Evolutionary conservation across 2,888 invertebrate genomes (phyloP).

Genomic region (Tipula lateralis): DNA sequence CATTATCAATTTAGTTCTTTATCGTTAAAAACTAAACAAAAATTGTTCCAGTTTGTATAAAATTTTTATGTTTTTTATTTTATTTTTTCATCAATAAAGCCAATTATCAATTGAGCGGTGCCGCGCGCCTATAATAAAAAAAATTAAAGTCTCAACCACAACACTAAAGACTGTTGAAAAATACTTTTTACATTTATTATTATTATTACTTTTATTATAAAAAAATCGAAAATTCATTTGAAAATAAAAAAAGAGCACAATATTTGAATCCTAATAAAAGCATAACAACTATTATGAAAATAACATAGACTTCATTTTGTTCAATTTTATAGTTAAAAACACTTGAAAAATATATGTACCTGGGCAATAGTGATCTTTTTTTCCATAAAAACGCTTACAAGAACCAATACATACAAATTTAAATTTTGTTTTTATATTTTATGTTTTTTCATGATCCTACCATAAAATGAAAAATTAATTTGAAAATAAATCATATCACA

Average conservation of each 20-base stretch:
- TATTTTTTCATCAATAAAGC: not conserved
- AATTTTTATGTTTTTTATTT: too few relatives aligned
- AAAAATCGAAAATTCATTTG: not conserved
- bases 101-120: not conserved
- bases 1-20: not conserved
- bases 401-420: not conserved
- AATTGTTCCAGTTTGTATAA: too few relatives aligned
- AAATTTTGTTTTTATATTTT: not conserved
- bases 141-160: not conserved
- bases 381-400: too few relatives aligned
- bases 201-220: not conserved
- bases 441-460: not conserved
- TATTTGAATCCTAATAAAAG: constrained; percentile 28
- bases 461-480: not conserved
- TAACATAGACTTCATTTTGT: not conserved
- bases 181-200: not conserved
- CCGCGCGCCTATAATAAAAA: not conserved
- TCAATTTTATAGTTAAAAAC: not conserved
- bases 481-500: not conserved
- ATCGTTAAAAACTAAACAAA: too few relatives aligned
- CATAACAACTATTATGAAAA: not conserved
- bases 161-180: not conserved
- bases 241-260: constrained; percentile 25
- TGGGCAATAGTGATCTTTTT: not conserved
- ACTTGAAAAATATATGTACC: not conserved